Percentiles rank a stretch among this genome's conserved stretches.
Evolutionary conservation across 2,797 vertebrate species (phyloP).

Genomic region (Petrocephalus sullivani): DNA sequence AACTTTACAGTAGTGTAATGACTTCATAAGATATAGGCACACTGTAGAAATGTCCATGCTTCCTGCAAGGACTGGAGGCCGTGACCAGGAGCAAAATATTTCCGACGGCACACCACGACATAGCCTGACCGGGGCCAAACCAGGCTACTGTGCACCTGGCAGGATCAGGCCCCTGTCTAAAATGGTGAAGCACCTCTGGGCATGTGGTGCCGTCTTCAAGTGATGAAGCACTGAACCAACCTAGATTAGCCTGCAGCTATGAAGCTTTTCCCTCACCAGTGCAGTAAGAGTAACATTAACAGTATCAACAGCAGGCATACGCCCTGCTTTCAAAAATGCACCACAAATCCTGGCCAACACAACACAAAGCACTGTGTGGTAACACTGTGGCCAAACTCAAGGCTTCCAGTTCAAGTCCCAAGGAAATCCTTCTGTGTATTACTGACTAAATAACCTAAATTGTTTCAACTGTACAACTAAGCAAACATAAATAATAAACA

Average conservation of each 20-base stretch:
- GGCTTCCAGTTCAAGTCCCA: background rate
- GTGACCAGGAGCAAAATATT: background rate
- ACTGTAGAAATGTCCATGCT: background rate
- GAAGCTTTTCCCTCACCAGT: background rate
- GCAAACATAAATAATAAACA: background rate
- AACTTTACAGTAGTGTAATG: background rate
- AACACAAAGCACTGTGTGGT: background rate
- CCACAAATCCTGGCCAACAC: background rate
- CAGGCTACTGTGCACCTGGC: background rate
- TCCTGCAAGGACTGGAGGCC: background rate
- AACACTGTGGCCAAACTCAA: background rate
- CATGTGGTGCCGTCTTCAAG: background rate
- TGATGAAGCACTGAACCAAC: background rate
- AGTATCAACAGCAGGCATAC: background rate
- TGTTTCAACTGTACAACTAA: background rate
- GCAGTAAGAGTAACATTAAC: background rate
- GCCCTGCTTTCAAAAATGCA: background rate
- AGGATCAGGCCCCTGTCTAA: background rate
- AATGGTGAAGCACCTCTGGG: background rate
- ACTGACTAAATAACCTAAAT: background rate
- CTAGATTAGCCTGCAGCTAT: background rate
- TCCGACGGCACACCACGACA: background rate
- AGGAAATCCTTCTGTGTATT: background rate
- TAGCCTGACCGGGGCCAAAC: background rate
- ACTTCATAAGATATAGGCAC: background rate